These are phyloP conservation scores for Pangasius macronema DNA, from an alignment of 2,797 vertebrate species.

Conservation along the genomic window DNA sequence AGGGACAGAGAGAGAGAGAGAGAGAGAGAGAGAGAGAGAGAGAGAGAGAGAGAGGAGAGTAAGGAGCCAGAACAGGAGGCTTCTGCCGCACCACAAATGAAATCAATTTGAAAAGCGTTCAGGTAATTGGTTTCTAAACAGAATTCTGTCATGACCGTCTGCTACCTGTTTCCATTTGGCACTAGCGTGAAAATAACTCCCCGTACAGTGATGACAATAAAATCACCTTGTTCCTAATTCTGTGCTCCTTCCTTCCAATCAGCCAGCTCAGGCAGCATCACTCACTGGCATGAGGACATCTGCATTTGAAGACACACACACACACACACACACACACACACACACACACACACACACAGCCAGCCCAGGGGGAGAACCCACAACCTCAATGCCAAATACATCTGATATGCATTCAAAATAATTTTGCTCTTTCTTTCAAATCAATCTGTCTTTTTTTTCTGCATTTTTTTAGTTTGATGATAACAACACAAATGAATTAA, in stretches of 20 bases:
- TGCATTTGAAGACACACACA: conserved; percentile 34
- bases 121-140: conserved; percentile 75
- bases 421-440: neutral
- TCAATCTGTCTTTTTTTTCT: neutral
- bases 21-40: conserved; percentile 35
- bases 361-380: conserved; percentile 5
- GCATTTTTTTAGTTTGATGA: neutral
- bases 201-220: conserved; percentile 61
- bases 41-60: conserved; percentile 40
- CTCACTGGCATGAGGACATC: conserved; percentile 30
- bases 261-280: conserved; percentile 45
- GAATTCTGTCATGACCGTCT: conserved; percentile 68
- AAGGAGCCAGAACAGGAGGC: conserved; percentile 41
- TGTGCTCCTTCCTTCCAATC: conserved; percentile 53
- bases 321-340: conserved; percentile 33
- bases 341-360: conserved; percentile 34
- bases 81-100: conserved; percentile 63
- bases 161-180: conserved; percentile 62
- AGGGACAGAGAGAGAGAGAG: conserved; percentile 36
- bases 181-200: conserved; percentile 61
- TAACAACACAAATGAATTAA: neutral
- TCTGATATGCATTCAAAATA: conserved; percentile 8
- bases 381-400: conserved; percentile 18
- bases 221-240: conserved; percentile 68
- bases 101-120: conserved; percentile 70